Conservation (phyloP, 2,113 vertebrate genomes). For the Cyrtonyx montezumae region DNA sequence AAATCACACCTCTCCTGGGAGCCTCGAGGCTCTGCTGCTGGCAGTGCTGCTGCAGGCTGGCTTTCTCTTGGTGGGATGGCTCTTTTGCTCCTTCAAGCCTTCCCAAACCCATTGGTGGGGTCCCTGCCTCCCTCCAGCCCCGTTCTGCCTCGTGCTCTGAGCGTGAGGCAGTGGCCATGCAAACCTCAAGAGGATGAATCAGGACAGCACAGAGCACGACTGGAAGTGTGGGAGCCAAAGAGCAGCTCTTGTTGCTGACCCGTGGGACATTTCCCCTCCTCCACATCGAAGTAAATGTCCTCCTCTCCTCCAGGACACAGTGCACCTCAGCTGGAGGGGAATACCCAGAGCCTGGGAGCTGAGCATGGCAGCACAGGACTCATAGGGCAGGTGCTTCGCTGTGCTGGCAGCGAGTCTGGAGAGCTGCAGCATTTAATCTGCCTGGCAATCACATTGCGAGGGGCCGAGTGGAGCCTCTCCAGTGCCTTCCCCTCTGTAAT, state of each 20-base stretch:
- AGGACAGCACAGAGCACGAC: neutral
- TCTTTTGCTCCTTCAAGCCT: neutral
- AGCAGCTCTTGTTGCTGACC: neutral
- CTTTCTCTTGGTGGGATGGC: neutral
- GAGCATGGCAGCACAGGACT: neutral
- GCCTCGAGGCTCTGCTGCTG: neutral
- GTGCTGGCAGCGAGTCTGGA: accelerated
- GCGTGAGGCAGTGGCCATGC: accelerated
- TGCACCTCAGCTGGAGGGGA: neutral
- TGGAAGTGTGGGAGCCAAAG: neutral
- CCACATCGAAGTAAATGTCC: accelerated
- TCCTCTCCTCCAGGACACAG: neutral
- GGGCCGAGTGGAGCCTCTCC: neutral
- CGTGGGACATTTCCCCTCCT: neutral
- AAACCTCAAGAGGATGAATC: neutral
- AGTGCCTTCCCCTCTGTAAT: accelerated
- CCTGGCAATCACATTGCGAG: accelerated
- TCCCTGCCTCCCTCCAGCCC: neutral
- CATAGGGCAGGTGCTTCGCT: accelerated
- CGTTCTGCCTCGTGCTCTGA: neutral
- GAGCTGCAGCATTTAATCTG: neutral
- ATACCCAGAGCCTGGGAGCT: accelerated
- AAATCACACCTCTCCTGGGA: neutral
- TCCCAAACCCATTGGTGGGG: neutral
- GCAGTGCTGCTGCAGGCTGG: accelerated